Conservation (phyloP, 2,888 invertebrate genomes). For the Raillietiella orientalis region DNA sequence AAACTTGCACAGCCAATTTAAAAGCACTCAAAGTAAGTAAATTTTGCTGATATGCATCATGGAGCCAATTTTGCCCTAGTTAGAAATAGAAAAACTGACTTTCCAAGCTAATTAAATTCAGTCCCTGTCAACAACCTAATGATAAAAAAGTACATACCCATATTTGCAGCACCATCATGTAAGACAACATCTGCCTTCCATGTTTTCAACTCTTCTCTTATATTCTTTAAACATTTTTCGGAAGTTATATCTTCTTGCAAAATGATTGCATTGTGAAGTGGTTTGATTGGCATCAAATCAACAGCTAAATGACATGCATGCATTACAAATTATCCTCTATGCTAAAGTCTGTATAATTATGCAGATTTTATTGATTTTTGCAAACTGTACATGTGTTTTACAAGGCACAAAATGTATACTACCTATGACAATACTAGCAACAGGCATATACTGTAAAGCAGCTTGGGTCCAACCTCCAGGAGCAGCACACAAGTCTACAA, state of each 20-base stretch:
- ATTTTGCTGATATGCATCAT: slow-evolving; percentile 84
- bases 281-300: slow-evolving; percentile 74
- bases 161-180: slow-evolving; percentile 95
- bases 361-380: not conserved
- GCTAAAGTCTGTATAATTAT: not conserved
- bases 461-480: slow-evolving; percentile 99
- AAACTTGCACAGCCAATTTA: slow-evolving; percentile 60
- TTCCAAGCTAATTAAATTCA: too few relatives aligned
- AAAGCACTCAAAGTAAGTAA: slow-evolving; percentile 68
- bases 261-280: slow-evolving; percentile 62
- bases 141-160: slow-evolving; percentile 17
- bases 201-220: slow-evolving; percentile 14
- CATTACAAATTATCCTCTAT: not conserved
- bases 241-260: slow-evolving; percentile 87
- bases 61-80: slow-evolving; percentile 62
- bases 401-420: slow-evolving; percentile 6
- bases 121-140: slow-evolving; percentile 1
- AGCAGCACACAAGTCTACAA: slow-evolving; percentile 91
- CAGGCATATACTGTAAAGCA: slow-evolving; percentile 85
- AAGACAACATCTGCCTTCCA: slow-evolving; percentile 93
- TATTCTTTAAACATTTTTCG: slow-evolving; percentile 35
- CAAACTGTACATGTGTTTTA: slow-evolving; percentile 1
- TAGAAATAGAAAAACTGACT: not conserved
- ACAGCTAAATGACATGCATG: slow-evolving; percentile 21
- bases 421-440: slow-evolving; percentile 69